Conservation (phyloP, 2,797 vertebrate species). For the Neopelma chrysocephalum region DNA sequence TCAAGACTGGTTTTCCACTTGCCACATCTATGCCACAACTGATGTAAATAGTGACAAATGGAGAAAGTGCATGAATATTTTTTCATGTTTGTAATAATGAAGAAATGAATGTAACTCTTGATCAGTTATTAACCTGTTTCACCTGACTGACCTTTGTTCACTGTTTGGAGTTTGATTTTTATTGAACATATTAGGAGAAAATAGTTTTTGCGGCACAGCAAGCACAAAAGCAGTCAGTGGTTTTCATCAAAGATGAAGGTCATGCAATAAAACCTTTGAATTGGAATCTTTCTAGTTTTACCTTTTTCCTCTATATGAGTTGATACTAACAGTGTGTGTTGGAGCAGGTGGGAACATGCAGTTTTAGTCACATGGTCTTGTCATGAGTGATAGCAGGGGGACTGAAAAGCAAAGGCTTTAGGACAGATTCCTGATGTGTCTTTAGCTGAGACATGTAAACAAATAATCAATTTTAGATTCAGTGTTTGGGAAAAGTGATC, state of each 20-base stretch:
- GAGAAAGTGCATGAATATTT: neutral
- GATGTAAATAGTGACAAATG: neutral
- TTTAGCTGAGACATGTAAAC: neutral
- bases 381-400: neutral
- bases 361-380: neutral
- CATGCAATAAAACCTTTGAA: neutral
- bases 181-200: neutral
- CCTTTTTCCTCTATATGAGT: neutral
- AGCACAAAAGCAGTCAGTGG: neutral
- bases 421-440: neutral
- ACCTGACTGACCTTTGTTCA: neutral
- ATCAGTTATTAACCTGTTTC: neutral
- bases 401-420: neutral
- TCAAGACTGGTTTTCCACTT: neutral
- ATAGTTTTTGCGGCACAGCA: neutral
- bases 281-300: neutral
- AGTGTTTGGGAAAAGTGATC: neutral
- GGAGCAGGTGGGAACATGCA: neutral
- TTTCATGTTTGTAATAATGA: neutral
- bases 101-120: neutral
- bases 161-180: conserved; percentile 24
- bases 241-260: neutral
- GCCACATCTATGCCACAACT: neutral
- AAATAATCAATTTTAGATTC: neutral
- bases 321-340: neutral